Evolutionary conservation across 1,140 invertebrate genomes (phyloP), one percentile per base, ranked within the genome.

Genomic region (Drosophila yakuba): DNA sequence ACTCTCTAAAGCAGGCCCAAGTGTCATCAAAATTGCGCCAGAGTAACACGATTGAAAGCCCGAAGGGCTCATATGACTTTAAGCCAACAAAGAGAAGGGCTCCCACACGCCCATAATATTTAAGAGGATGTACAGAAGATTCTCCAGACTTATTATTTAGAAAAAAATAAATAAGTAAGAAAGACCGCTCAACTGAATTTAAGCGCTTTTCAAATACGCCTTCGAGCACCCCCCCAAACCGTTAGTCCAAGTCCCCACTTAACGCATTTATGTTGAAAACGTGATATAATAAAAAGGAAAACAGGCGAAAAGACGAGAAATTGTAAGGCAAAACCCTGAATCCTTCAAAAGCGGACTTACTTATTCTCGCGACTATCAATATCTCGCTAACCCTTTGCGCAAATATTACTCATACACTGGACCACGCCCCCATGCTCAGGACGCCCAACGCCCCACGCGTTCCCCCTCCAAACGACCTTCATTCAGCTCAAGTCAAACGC

Each of bases 261-360:
- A 89, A 89, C 84, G 85, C 84, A 78, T 89, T 89, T 89, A 89
- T 89, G 84, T 75, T 78, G 77, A 76, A 77, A 89, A 89, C 84
- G 84, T 89, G 84, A 89, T 89, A 89, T 89, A 89, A 89, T 89
- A 89, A 89, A 89, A 64, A 54, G 59, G 66, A 52, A 74, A 78
- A 61, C 66, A 85, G 35, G 48, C 57, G 15, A 71, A 68, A 58
- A 48, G 51, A 47, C 67, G 44, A 59, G 69, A 61, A 74, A 78
- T 77, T 57, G 52, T 77, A 43, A 59, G 14, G 44, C 55, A 44
- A 64, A 67, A 45, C 38, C 69, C 62, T 78, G 86, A 86, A 82
- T 76, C 75, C 83, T 68, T 62, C 51, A 72, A 59, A 59, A 56
- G 57, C 74, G 52, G 52, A 57, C 71, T 75, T 71, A 71, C 64